Conservation (phyloP, 2,113 vertebrate species). For the Columbina picui region DNA sequence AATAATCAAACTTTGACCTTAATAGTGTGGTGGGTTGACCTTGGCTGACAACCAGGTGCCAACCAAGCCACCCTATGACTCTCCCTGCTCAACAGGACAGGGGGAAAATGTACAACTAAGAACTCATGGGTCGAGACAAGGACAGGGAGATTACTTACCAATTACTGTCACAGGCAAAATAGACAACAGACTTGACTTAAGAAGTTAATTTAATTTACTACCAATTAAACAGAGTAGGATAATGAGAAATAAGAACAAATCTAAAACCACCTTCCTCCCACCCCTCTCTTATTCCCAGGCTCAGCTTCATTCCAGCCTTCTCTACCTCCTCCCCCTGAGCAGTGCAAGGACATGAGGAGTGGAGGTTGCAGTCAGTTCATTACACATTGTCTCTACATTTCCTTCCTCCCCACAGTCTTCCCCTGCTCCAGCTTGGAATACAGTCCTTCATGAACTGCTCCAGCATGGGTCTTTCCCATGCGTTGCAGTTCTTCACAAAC, state of each 20-base stretch:
- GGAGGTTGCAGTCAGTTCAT: accelerated
- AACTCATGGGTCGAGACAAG: not conserved
- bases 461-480: not conserved
- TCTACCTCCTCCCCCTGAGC: accelerated
- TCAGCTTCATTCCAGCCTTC: not conserved
- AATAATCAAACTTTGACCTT: not conserved
- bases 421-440: not conserved
- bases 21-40: not conserved
- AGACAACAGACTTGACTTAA: not conserved
- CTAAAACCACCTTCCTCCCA: not conserved
- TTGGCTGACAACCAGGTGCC: not conserved
- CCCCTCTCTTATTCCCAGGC: not conserved
- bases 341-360: not conserved
- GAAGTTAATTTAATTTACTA: not conserved
- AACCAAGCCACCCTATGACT: not conserved
- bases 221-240: not conserved
- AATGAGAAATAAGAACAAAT: not conserved
- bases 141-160: not conserved
- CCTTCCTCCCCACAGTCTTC: not conserved
- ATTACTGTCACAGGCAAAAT: not conserved
- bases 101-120: not conserved
- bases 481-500: not conserved
- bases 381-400: accelerated
- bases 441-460: not conserved
- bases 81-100: not conserved